Evolutionary conservation across 2,888 invertebrate genomes (phyloP), one percentile per base, ranked within the genome.

Genomic region (Matsumyia berberina): DNA sequence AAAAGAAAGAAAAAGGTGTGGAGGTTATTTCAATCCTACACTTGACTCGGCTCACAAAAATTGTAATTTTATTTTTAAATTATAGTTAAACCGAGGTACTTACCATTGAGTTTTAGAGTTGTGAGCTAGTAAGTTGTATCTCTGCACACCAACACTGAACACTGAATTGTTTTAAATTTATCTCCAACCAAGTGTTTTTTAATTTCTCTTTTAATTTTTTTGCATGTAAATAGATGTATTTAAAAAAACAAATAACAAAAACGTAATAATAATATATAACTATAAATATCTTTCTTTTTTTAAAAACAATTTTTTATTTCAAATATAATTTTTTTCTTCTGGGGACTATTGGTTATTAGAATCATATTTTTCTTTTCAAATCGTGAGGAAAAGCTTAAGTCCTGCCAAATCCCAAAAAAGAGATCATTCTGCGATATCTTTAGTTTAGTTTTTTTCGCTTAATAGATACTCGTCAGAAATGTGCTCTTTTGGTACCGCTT

Each of bases 201-300:
- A 60, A 86, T 82, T 74, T 76, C 67, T 82, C 60, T 83, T 82
- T 86, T 83, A 67, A 51, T 77, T 78, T 58, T 58, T 85, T 87
- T 86, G 77, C 86, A 86, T 86, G 82, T 73, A 87, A 62, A 86
- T 87, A 86, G 69, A 76, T 82, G 86, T 81, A 79, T 86, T 76
- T 79, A 72, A 62, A 72, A 62, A 60, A 60, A 70, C n/a, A 69
- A 60, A 74, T 51, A 79, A 67, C 35, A 64, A 60, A 67, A 17
- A 42, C 39, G 66, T 6, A 72, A 53, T 53, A 85, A 46, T 67
- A 67, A 81, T 81, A 78, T 76, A 82, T 82, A 74, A 70, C 51
- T 86, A 76, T 66, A 62, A 86, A 79, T 69, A 83, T 62, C 76
- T 83, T 76, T 83, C 66, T 62, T 78, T 82, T 73, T 58, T 31